Base-by-base conservation (phyloP, 2,888 invertebrate species). In the Thereva unica region DNA sequence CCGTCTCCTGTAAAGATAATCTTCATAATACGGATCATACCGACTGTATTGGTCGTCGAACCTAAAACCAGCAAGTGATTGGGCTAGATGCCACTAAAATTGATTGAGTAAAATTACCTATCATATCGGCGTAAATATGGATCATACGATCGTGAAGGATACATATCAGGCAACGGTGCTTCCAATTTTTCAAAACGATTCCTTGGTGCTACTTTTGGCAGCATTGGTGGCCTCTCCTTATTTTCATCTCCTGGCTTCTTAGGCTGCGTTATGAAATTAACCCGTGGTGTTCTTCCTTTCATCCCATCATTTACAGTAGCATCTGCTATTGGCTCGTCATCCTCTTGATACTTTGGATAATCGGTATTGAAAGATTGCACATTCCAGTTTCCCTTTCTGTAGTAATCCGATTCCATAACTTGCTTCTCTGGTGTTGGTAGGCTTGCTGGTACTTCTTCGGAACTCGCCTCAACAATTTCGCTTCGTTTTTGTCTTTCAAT, bases 251-350 rank as follows among this genome's bases (percentile, higher is more conserved):
- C 71, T 5, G 71, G 72, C 54, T 75, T 77, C 38, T 85, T 84
- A 70, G 86, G 84, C 74, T 87, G 87, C 0, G 88, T 88, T 9
- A 88, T 85, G 72, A 88, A 88, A 76, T 88, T 86, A 1, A 88
- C 86, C 72, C 87, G 78, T 0, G 88, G 87, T 78, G 87, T 86
- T 72, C 87, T 79, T 4, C 85, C 83, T 73, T 83, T 84, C 35
- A 84, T 81, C 2, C 85, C 79, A 23, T 86, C 86, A 67, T 84
- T 84, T 3, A 83, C 83, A 5, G 84, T 82, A 0, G 85, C 83
- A 40, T 85, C 84, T 0, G 84, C 82, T 3, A 85, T 77, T 9
- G 82, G 80, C 50, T 81, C 80, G 35, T 78, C 79, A 65, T 76
- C 76, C 10, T 73, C 73, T 23, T 73, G 74, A 34, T 72, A 71